phyloP scores from a whole-genome alignment of 2,113 vertebrate species.

The Kryptolebias marmoratus region DNA sequence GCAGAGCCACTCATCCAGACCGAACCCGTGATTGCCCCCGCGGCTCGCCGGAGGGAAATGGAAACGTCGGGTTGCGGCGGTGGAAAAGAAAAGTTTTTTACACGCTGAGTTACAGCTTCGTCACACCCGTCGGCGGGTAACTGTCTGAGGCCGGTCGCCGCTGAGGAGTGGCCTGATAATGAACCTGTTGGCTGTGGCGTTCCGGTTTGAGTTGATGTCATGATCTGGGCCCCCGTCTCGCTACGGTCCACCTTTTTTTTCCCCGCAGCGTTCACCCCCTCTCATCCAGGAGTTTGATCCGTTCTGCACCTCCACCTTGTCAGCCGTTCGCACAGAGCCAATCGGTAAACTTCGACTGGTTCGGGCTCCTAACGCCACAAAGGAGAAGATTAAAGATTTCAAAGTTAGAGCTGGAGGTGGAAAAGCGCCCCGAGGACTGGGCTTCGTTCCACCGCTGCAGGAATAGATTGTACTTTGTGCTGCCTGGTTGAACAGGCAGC shows the following conservation, averaged over 20 bases:
- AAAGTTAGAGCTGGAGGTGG: slow-evolving; percentile 13
- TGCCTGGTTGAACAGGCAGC: slow-evolving; percentile 50
- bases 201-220: too few species aligned
- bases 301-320: not conserved
- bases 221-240: too few species aligned
- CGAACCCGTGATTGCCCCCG: not conserved
- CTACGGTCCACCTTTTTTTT: slow-evolving; percentile 11
- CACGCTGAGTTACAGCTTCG: not conserved
- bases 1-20: slow-evolving; percentile 48
- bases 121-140: slow-evolving; percentile 10
- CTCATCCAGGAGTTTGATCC: slow-evolving; percentile 10
- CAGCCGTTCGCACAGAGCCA: not conserved
- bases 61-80: slow-evolving; percentile 5
- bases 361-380: not conserved
- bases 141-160: not conserved
- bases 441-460: slow-evolving; percentile 38
- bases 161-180: not conserved
- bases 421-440: slow-evolving; percentile 26
- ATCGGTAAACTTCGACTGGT: slow-evolving; percentile 16
- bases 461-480: slow-evolving; percentile 35
- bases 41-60: not conserved
- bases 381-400: slow-evolving; percentile 1
- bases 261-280: slow-evolving; percentile 2
- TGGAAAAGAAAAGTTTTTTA: slow-evolving; percentile 8
- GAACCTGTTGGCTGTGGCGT: slow-evolving; percentile 27